Conservation (phyloP, 2,888 invertebrate species). For the Boloria euphrosyne region DNA sequence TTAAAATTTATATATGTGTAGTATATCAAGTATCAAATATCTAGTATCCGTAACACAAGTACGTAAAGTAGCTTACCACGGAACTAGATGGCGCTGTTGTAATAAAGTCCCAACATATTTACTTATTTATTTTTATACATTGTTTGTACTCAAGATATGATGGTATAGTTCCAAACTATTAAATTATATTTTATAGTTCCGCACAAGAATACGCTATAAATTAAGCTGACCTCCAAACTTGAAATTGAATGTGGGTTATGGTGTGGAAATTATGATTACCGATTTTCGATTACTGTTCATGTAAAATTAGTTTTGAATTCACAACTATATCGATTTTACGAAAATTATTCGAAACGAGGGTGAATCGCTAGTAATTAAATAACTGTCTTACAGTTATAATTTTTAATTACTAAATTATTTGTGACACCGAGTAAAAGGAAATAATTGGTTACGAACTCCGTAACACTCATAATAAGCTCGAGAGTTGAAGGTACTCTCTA, state of each 20-base stretch:
- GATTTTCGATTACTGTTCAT: not conserved
- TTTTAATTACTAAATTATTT: not conserved
- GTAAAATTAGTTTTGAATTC: not conserved
- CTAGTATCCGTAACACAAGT: too few relatives aligned
- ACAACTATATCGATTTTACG: too few relatives aligned
- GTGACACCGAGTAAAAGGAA: not conserved
- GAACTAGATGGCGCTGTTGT: too few relatives aligned
- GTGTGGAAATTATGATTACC: conserved; percentile 41
- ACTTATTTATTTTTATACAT: too few relatives aligned
- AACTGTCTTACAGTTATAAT: not conserved
- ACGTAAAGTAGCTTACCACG: too few relatives aligned
- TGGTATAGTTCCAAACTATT: conserved; percentile 11
- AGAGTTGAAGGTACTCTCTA: conserved; percentile 57
- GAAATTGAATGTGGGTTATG: conserved; percentile 41
- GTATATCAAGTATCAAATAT: too few relatives aligned
- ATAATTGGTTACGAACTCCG: conserved; percentile 29
- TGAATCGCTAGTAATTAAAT: not conserved
- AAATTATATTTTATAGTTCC: conserved; percentile 19
- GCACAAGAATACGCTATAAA: conserved; percentile 32
- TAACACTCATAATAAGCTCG: conserved; percentile 46
- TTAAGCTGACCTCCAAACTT: conserved; percentile 40
- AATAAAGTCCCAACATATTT: too few relatives aligned
- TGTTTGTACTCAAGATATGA: not conserved
- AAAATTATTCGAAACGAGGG: too few relatives aligned
- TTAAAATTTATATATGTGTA: too few relatives aligned